Evolutionary conservation across 2,888 invertebrate species (phyloP), one percentile per base, ranked within the genome.

Genomic region (Junonia oenone): DNA sequence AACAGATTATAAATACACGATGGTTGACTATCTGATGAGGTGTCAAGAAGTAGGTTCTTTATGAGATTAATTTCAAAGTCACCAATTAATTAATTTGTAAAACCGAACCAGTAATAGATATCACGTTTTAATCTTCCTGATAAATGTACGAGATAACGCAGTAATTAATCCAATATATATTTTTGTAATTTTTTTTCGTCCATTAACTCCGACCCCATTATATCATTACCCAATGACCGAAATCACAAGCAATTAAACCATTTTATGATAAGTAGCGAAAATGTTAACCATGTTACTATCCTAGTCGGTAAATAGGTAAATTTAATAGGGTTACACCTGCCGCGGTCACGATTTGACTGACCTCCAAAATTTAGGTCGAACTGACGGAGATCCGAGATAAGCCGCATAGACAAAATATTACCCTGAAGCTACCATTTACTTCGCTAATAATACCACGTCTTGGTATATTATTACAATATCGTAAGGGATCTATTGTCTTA

Each of bases 301-400:
- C 40, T 33, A 48, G 31, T 40, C 19, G 40, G 22, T 54, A 48
- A 48, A 46, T 31, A 27, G 53, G 48, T 43, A 48, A 33, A 38
- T 14, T 46, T 49, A 50, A 31, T 38, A 29, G 50, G 38, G 31
- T 29, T 50, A 38, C 59, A 56, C 59, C 59, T 59, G 59, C 56
- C 56, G 48, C n/a, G 14, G 40, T 35, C 14, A 40, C 45, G 38
- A 47, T 46, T 50, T 45, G 17, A 29, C 29, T 45, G 27, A 53
- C 57, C 45, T 38, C 31, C 37, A 29, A 46, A 52, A 51, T 50
- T 56, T 54, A 43, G 53, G 50, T 47, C 47, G 29, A 58, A 53
- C 37, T 19, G 26, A 50, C 17, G 38, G 19, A 57, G 48, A 54
- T 33, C 33, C 40, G 38, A 40, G 53, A 54, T 54, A 48, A 48